phyloP scores from a whole-genome alignment of 2,797 vertebrate species.

The Coilia nasus region DNA sequence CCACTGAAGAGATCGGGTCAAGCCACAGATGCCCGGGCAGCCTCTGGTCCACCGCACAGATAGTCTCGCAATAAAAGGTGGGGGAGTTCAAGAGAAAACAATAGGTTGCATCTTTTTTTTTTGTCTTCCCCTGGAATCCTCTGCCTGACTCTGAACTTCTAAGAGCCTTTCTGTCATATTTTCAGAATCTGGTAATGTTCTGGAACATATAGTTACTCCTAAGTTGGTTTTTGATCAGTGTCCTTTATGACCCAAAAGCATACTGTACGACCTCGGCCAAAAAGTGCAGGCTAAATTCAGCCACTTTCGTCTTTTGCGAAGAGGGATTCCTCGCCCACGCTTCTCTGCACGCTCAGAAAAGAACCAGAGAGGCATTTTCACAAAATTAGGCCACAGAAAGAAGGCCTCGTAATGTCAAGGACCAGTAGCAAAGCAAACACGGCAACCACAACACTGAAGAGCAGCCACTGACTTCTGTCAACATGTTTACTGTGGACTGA shows the following conservation, averaged over 20 bases:
- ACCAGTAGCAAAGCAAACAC: constrained; percentile 13
- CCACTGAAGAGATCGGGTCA: constrained; percentile 60
- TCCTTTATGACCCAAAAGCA: neutral
- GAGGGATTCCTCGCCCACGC: constrained; percentile 7
- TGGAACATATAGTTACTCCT: neutral
- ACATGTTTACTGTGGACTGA: neutral
- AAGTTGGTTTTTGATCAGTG: neutral
- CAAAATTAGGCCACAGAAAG: neutral
- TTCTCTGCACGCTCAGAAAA: neutral
- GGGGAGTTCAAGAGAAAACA: constrained; percentile 12
- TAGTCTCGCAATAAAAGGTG: constrained; percentile 28
- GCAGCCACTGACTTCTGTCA: neutral
- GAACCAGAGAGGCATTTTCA: neutral
- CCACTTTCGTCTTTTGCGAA: neutral
- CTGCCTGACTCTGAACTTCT: neutral
- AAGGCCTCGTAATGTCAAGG: constrained; percentile 13
- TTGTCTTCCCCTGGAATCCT: neutral
- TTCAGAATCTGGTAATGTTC: neutral
- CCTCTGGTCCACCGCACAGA: constrained; percentile 32
- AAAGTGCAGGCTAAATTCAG: neutral
- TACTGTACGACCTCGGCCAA: neutral
- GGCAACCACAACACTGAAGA: neutral
- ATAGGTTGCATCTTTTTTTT: constrained; percentile 38
- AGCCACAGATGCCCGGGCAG: constrained; percentile 62
- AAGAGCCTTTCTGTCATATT: neutral